Conservation (phyloP, 2,113 vertebrate species). For the Spermophilus dauricus region DNA sequence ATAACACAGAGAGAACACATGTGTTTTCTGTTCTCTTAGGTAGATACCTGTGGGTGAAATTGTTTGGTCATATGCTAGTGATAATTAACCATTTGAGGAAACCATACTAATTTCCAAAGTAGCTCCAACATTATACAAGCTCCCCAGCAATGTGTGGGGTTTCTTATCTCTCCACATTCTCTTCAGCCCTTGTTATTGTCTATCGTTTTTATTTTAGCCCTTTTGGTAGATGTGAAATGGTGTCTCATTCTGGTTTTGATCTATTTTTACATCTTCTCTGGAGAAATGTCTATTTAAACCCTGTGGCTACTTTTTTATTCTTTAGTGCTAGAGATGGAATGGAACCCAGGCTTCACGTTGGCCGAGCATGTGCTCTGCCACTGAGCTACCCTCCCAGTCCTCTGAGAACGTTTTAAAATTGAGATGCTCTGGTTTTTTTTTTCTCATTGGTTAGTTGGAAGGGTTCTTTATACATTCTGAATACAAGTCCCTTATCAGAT, state of each 20-base stretch:
- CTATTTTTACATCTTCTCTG: slow-evolving; percentile 24
- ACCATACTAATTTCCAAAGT: neutral
- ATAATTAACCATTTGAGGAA: neutral
- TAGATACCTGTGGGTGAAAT: neutral
- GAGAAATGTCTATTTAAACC: neutral
- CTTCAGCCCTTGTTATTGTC: neutral
- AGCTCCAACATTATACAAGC: neutral
- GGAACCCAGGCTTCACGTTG: neutral
- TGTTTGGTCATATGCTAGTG: neutral
- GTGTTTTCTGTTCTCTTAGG: neutral
- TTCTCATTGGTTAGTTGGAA: neutral
- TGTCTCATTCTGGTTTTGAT: slow-evolving; percentile 19
- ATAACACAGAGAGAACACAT: too few species aligned
- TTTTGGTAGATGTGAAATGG: neutral
- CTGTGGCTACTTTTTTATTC: neutral
- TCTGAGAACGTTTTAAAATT: neutral
- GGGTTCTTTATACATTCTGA: neutral
- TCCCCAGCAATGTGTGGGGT: neutral
- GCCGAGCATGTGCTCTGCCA: neutral
- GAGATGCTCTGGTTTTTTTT: neutral
- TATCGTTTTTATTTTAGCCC: neutral
- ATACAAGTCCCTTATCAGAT: neutral
- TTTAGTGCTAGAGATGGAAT: neutral
- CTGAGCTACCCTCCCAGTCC: neutral
- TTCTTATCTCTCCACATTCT: neutral